Base-by-base conservation (phyloP, 2,113 vertebrate genomes). In the Ciconia stormi region DNA sequence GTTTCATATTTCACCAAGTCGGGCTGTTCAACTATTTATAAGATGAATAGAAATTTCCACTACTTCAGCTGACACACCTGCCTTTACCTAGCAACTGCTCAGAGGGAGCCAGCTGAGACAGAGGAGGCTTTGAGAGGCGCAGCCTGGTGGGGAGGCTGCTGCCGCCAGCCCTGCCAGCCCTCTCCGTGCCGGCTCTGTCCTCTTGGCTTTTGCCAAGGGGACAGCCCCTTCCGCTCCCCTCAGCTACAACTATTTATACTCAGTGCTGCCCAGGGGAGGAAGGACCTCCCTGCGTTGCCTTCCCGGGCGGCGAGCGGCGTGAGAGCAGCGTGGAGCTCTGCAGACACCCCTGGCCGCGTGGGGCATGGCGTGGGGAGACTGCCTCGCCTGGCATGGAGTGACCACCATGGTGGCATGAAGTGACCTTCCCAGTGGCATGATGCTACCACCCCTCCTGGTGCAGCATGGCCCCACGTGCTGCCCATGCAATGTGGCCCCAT, bases 1-100 rank as follows among this genome's bases (percentile, higher is more conserved):
- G n/a, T 87, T 98, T 98, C 96, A 96, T 74, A 69, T 98, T 98
- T 98, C 98, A 97, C 96, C 73, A 97, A 94, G 95, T 94, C 3
- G 53, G 70, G 90, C 96, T 98, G 67, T 96, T 98, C 95, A 98
- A 98, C 97, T 98, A 98, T 98, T 98, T 98, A 98, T 98, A 97
- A 98, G 97, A 91, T 97, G 97, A 98, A 98, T 85, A 98, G 98
- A 98, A 98, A 98, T 98, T 98, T 98, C 98, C 98, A 98, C 97
- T 98, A 97, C 97, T 98, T 98, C 97, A 98, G 93, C 95, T 93
- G 97, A 97, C 95, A 97, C 93, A 97, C 97, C 97, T 97, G 88
- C 89, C 93, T 97, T 94, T 96, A 97, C 97, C 97, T 97, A 98
- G 97, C 95, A 98, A 97, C 94, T 93, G 95, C 93, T 97, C 90